Evolutionary conservation across 1,140 invertebrate genomes (phyloP), one percentile per base, ranked within the genome.

Genomic region (Drosophila orena): DNA sequence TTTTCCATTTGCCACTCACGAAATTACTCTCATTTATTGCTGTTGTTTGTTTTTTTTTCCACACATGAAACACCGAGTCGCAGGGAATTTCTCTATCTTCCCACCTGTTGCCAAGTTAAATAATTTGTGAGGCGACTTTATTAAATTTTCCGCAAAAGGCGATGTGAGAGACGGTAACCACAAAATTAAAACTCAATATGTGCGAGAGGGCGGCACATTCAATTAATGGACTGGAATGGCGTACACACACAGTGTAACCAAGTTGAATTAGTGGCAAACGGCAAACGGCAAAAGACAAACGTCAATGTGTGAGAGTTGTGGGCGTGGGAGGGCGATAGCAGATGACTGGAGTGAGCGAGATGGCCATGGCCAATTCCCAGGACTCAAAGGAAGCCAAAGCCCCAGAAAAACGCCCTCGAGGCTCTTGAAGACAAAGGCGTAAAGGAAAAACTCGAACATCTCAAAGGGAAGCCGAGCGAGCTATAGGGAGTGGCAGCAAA

Each of bases 181-280:
- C 54, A 59, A 59, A 77, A 73, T 81, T 64, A 80, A 80, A 77
- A 80, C 56, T 57, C 61, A 68, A 65, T 77, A 62, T 69, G 71
- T 37, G 44, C 46, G 17, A 49, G 60, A 43, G 65, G 74, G 30
- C 56, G 76, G 35, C 52, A 65, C 74, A 56, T 75, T 86, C 84
- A 81, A 85, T 85, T 86, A 85, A 78, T 86, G 64, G 74, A 81
- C 78, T 86, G 81, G 83, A 85, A 85, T 77, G 50, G 46, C 55
- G 42, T 37, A 59, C 20, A 52, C 30, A 68, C 42, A 55, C 11
- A 55, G 30, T 47, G 22, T 17, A 58, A 42, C 64, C 81, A 47
- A 58, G 47, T 60, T 50, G 61, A 81, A 68, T 77, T 81, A 81
- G 66, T 68, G 61, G 74, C 68, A 72, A 62, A 60, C 43, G 69